Percentiles rank a stretch among this genome's conserved stretches.
phyloP scores from a whole-genome alignment of 1,140 invertebrate species.

The Meloidogyne floridensis region DNA sequence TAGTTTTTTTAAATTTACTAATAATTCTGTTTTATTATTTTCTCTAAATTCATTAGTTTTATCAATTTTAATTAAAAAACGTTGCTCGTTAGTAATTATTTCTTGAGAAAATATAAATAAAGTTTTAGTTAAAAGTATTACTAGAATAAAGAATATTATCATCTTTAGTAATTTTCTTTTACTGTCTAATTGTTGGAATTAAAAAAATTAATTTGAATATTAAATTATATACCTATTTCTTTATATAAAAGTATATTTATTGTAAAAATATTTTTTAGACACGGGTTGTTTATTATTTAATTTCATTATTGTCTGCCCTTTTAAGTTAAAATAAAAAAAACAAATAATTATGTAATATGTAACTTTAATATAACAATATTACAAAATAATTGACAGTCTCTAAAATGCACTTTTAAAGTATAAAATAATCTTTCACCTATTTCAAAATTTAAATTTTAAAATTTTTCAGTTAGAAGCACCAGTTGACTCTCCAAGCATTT shows the following conservation, averaged over 20 bases:
- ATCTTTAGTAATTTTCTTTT: not conserved
- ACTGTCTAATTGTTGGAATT: no score
- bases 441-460: not conserved
- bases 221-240: no score
- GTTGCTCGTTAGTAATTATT: not conserved
- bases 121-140: not conserved
- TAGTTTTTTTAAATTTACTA: not conserved
- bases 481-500: slow-evolving; percentile 13
- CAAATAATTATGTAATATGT: no score
- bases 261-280: no score
- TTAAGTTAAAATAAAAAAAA: no score
- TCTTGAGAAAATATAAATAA: not conserved
- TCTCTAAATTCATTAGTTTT: not conserved
- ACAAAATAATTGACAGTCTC: no score
- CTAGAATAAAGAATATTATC: not conserved
- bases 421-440: not conserved
- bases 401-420: not conserved
- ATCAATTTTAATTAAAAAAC: not conserved
- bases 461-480: not conserved
- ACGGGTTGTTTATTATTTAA: no score
- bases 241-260: no score
- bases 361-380: no score
- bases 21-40: not conserved
- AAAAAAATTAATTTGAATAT: no score
- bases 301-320: no score